Base-by-base conservation (phyloP, 1,140 invertebrate genomes). In the Drosophila varians region DNA sequence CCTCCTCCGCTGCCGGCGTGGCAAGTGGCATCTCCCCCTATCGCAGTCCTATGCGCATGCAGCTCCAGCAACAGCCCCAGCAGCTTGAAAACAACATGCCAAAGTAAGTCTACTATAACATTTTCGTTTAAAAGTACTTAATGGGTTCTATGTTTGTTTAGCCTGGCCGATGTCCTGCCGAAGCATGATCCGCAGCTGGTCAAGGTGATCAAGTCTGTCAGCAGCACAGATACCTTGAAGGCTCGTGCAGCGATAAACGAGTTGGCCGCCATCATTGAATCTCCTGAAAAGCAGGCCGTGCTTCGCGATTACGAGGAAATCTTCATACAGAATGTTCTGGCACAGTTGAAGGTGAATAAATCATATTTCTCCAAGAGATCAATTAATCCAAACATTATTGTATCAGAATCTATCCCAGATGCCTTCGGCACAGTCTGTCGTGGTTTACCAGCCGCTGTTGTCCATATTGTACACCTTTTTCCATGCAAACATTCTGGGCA, bases 401-500 rank as follows among this genome's bases (percentile, higher is more conserved):
- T 9, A 91, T 86, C 46, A 93, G 93, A 47, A 92, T 93, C 51
- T 93, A 92, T 68, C 93, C 93, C 11, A 95, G 96, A 53, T 97
- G 95, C 88, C 94, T 94, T 70, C 97, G 96, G 79, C 91, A 96
- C 47, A 95, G 96, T 38, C 97, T 96, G 92, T 98, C 95, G 91
- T 94, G 96, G 70, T 99, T 94, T 95, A 97, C 60, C 96, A 97
- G 90, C 93, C 93, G 3, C 94, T 98, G 68, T 91, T 98, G 12
- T 93, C 95, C 19, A 97, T 98, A 90, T 94, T 97, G 43, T 96
- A 98, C 77, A 91, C 95, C 31, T 99, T 99, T 91, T 94, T 98
- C 48, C 92, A 95, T 92, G 95, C 96, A 54, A 98, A 96, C 91
- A 97, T 97, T 21, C 57, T 91, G 49, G 91, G 91, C 16, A 90